Conservation (phyloP, 2,797 vertebrate genomes). For the Peromyscus eremicus region DNA sequence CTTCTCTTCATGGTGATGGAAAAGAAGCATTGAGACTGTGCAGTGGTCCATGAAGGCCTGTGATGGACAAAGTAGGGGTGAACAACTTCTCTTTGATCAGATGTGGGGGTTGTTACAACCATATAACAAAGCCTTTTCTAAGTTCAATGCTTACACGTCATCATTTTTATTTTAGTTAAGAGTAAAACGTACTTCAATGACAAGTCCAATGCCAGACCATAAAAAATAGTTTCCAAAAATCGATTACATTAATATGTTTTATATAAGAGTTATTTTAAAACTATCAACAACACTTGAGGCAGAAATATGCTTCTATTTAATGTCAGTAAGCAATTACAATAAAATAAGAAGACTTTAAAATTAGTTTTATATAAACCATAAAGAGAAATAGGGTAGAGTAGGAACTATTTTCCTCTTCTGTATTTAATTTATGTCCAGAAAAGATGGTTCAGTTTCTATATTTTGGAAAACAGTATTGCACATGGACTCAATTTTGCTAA, state of each 20-base stretch:
- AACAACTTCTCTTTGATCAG: background rate
- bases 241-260: slow-evolving; percentile 56
- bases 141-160: slow-evolving; percentile 17
- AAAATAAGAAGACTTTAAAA: slow-evolving; percentile 77
- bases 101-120: background rate
- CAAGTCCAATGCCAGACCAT: slow-evolving; percentile 38
- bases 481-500: slow-evolving; percentile 83
- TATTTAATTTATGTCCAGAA: slow-evolving; percentile 80
- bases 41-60: background rate
- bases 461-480: slow-evolving; percentile 81
- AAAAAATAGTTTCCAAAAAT: slow-evolving; percentile 72
- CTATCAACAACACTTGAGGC: slow-evolving; percentile 66
- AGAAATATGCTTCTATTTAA: slow-evolving; percentile 78
- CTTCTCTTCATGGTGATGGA: background rate
- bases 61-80: background rate
- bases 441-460: slow-evolving; percentile 74
- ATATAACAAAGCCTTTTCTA: background rate
- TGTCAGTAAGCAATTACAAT: slow-evolving; percentile 76
- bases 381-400: slow-evolving; percentile 69
- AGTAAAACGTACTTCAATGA: slow-evolving; percentile 45
- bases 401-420: slow-evolving; percentile 81
- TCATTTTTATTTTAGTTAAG: slow-evolving; percentile 58
- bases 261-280: slow-evolving; percentile 71
- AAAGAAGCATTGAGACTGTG: background rate
- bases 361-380: slow-evolving; percentile 77